Base-by-base conservation (phyloP, 2,888 invertebrate genomes). In the Hedya salicella region DNA sequence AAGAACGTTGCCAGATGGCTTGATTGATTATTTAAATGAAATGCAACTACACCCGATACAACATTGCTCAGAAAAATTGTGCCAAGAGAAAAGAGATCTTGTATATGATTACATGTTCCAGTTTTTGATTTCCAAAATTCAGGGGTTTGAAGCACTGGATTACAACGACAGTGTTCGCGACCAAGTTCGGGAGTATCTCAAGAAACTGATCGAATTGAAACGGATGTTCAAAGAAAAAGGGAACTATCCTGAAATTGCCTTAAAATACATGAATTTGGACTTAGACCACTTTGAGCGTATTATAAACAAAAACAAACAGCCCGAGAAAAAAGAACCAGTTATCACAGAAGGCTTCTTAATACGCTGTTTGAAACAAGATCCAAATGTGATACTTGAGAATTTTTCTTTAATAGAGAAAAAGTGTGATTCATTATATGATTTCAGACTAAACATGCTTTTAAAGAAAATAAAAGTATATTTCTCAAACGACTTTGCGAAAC, bases 391-490 rank as follows among this genome's bases (percentile, higher is more conserved):
- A 11, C 49, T 71, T 13, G 73, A 72, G 8, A 59, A 70, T 48
- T 46, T 78, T 3, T 46, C 68, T 9, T 1, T 70, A 40, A 65
- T 77, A 16, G 71, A 72, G 56, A n/a, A 69, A 6, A 49, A 44
- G 13, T 57, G 71, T 67, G 30, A 61, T 40, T 36, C 68, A 6
- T 32, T 30, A 3, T 14, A 16, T 0, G 3, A 19, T 36, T 68
- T 75, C 36, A 70, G 70, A 39, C 62, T 84, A 0, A 79, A 74
- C 39, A 65, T 48, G 3, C 69, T 87, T 1, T 65, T 85, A n/a
- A 79, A 71, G 48, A 86, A 84, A 71, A 57, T 88, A 3, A 82
- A 72, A 74, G 73, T 81, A 53, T 88, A 86, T 68, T 88, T 85
- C 70, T 61, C 75, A 6, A 67, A 80, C 60, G 86, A 87, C 68